Percentiles rank a stretch among this genome's conserved stretches.
These are phyloP conservation scores for Ctenopoma multispine DNA, from an alignment of 2,797 vertebrate species.

Conservation along the genomic window DNA sequence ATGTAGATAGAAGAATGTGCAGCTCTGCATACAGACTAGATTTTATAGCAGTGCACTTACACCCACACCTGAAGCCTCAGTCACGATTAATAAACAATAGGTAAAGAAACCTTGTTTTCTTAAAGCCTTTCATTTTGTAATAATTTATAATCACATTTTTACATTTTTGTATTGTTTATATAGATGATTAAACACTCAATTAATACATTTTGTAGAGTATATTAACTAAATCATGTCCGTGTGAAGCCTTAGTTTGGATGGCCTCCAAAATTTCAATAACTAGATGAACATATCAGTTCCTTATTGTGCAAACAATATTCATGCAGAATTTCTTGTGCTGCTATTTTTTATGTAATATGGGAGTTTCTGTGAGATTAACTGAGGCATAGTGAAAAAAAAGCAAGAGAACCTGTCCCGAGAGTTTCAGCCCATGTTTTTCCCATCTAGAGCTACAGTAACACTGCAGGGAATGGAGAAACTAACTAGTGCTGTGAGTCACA, in stretches of 20 bases:
- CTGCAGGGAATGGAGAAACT: conserved; percentile 23
- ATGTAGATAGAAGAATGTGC: conserved; percentile 5
- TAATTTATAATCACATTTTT: too few relatives aligned
- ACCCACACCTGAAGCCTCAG: not conserved
- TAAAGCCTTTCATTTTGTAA: not conserved
- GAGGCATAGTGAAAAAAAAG: conserved; percentile 16
- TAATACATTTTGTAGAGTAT: not conserved
- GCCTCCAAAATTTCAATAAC: not conserved
- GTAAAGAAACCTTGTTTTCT: not conserved
- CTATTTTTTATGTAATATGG: conserved; percentile 6
- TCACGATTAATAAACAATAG: not conserved
- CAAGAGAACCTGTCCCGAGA: conserved; percentile 30
- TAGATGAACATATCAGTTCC: fast-evolving
- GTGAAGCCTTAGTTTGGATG: not conserved
- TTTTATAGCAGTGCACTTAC: not conserved
- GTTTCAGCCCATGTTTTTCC: conserved; percentile 24
- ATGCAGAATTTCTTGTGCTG: not conserved
- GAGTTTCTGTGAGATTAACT: conserved; percentile 9
- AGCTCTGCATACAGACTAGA: not conserved
- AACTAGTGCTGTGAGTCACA: conserved; percentile 22
- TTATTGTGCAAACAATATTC: not conserved
- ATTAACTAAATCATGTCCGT: not conserved
- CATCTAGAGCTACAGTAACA: conserved; percentile 15
- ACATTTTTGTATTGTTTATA: not conserved
- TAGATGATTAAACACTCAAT: not conserved